Conservation (phyloP, 64 coral and sea anemone species). For the Montipora cactus region DNA sequence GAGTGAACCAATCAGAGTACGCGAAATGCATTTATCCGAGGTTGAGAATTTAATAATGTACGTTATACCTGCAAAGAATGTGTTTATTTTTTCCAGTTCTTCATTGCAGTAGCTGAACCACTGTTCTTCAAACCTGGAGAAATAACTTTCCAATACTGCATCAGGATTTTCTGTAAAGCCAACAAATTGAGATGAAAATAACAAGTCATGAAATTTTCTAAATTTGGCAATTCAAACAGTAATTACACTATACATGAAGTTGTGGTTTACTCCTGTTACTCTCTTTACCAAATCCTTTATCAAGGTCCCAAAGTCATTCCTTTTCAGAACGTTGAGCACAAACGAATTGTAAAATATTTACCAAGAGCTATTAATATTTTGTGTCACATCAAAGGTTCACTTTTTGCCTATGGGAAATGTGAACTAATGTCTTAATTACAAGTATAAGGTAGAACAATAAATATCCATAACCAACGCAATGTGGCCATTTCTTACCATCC, state of each 20-base stretch:
- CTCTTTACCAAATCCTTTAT: too few relatives aligned
- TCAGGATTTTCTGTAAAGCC: conserved; percentile 67
- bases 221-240: background rate
- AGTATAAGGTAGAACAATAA: background rate
- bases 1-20: too few relatives aligned
- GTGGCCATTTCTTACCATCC: conserved; percentile 70
- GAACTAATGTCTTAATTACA: too few relatives aligned
- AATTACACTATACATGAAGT: too few relatives aligned
- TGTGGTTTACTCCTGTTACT: too few relatives aligned
- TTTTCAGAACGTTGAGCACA: too few relatives aligned
- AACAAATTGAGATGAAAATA: background rate
- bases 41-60: background rate
- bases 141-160: conserved; percentile 52
- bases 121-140: conserved; percentile 93
- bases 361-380: too few relatives aligned
- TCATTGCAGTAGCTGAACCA: conserved; percentile 97
- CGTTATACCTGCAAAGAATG: conserved; percentile 91
- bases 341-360: too few relatives aligned
- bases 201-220: background rate
- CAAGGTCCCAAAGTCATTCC: too few relatives aligned
- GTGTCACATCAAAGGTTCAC: too few relatives aligned
- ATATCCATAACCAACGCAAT: background rate
- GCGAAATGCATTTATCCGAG: background rate
- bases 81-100: conserved; percentile 95
- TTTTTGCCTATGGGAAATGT: too few relatives aligned